Percentiles rank a stretch among this genome's conserved stretches.
These are phyloP conservation scores for Pollenia griseotomentosa DNA, from an alignment of 2,888 invertebrate genomes.

Conservation along the genomic window DNA sequence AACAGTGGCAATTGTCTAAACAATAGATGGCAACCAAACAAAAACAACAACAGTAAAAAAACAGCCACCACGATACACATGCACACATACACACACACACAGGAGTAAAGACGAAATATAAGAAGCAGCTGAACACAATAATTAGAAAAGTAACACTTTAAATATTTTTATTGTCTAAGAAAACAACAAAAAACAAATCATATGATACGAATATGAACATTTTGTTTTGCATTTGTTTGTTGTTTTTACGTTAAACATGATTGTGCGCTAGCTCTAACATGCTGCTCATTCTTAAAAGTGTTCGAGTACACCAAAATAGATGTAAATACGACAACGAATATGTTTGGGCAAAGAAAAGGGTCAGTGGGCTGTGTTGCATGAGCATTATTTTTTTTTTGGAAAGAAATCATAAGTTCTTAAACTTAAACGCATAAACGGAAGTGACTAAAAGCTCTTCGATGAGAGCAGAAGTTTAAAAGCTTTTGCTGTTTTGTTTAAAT, in stretches of 20 bases:
- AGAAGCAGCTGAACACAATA: conserved; percentile 13
- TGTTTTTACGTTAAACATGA: conserved; percentile 35
- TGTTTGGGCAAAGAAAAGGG: conserved; percentile 40
- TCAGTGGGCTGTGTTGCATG: conserved; percentile 61
- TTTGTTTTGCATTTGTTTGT: background rate
- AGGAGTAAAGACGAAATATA: background rate
- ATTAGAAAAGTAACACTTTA: conserved; percentile 23
- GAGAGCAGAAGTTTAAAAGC: conserved; percentile 6
- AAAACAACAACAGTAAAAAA: conserved; percentile 20
- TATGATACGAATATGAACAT: conserved; percentile 8
- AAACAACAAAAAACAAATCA: conserved; percentile 35
- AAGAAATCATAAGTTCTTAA: conserved; percentile 20
- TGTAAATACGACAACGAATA: conserved; percentile 22
- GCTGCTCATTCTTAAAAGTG: conserved; percentile 19
- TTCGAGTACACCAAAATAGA: conserved; percentile 49
- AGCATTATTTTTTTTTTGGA: conserved; percentile 13
- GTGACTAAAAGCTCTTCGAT: conserved; percentile 20
- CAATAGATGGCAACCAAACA: conserved; percentile 44
- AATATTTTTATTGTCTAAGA: conserved; percentile 34
- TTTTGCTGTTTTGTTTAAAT: background rate
- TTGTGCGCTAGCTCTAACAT: conserved; percentile 24
- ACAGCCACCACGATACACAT: conserved; percentile 32
- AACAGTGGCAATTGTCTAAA: conserved; percentile 68
- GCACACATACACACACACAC: too few species aligned
- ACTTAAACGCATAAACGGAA: conserved; percentile 5